Evolutionary conservation across 2,888 invertebrate genomes (phyloP).

Genomic region (Trissoscelio sp.): DNA sequence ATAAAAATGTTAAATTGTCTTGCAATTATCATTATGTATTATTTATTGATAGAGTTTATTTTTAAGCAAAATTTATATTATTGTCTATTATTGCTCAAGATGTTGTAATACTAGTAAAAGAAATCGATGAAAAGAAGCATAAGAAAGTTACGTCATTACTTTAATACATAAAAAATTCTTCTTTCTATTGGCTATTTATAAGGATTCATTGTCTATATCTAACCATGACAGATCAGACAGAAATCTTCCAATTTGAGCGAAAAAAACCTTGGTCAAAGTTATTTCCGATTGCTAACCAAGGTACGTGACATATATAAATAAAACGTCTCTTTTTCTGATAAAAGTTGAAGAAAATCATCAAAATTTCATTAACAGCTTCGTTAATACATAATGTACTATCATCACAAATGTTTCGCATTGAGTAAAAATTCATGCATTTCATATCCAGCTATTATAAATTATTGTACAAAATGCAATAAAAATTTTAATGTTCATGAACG

Average conservation of each 20-base stretch:
- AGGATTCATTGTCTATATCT: constrained; percentile 5
- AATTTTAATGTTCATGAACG: no score
- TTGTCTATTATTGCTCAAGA: background rate
- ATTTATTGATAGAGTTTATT: constrained; percentile 2
- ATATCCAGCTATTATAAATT: no score
- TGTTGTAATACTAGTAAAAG: background rate
- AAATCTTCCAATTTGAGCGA: constrained; percentile 26
- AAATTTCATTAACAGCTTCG: no score
- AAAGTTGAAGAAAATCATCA: constrained; percentile 18
- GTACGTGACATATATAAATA: constrained; percentile 32
- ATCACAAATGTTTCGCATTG: no score
- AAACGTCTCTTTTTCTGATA: constrained; percentile 12
- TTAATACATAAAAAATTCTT: background rate
- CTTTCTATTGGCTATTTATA: background rate
- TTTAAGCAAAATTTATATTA: background rate
- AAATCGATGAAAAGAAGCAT: background rate
- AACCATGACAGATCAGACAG: constrained; percentile 4
- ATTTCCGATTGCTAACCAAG: constrained; percentile 17
- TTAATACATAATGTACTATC: no score
- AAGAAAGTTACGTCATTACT: background rate
- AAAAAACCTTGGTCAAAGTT: constrained; percentile 9
- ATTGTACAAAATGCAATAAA: no score
- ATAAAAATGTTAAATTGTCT: constrained; percentile 5
- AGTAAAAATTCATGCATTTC: no score
- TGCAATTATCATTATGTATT: background rate